Evolutionary conservation across 1,140 invertebrate genomes (phyloP).

Genomic region (Scaptomyza pallida): DNA sequence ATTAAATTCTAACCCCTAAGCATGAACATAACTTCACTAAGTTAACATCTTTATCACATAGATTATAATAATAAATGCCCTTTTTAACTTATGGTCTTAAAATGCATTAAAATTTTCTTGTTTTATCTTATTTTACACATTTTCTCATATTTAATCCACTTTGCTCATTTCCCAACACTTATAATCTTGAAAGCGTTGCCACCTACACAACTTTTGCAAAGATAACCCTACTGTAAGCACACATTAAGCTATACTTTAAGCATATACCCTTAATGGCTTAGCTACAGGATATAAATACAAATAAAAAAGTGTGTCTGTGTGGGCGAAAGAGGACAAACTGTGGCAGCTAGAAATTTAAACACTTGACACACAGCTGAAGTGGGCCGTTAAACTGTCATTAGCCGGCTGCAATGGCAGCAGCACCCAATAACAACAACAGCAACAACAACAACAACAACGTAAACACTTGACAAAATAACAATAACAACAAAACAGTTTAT

Average conservation of each 20-base stretch:
- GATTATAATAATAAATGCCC: no score
- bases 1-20: no score
- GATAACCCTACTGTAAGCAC: background rate
- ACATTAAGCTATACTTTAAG: background rate
- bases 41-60: no score
- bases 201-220: background rate
- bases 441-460: slow-evolving; percentile 18
- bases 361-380: slow-evolving; percentile 53
- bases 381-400: slow-evolving; percentile 69
- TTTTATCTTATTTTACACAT: no score
- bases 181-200: background rate
- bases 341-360: slow-evolving; percentile 71
- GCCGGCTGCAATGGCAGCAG: slow-evolving; percentile 45
- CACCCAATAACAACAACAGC: slow-evolving; percentile 18
- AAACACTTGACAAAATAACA: slow-evolving; percentile 27
- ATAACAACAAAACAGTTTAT: slow-evolving; percentile 48
- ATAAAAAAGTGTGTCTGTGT: no score
- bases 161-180: background rate
- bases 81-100: no score
- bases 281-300: background rate
- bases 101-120: no score
- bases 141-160: background rate
- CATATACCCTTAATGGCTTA: background rate
- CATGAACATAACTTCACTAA: no score
- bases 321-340: slow-evolving; percentile 19